Evolutionary conservation across 1,140 invertebrate species (phyloP).

Genomic region (Himalopsyche phryganea): DNA sequence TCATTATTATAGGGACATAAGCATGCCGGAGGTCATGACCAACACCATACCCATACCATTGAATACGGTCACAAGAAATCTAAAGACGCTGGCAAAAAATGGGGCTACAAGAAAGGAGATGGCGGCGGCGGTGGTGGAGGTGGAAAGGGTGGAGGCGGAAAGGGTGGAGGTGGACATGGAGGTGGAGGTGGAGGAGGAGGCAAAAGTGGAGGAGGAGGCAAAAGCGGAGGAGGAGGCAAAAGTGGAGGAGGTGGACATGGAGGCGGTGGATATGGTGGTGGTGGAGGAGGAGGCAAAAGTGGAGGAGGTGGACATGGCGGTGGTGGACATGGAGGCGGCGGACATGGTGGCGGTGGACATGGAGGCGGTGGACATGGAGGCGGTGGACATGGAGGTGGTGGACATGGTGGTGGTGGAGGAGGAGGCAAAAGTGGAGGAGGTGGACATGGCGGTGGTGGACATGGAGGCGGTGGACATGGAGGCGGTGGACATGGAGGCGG

Average conservation of each 20-base stretch:
- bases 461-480: neutral
- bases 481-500: conserved; percentile 4
- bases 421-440: conserved; percentile 6
- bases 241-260: conserved; percentile 53
- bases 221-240: conserved; percentile 51
- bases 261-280: conserved; percentile 24
- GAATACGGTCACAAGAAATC: conserved; percentile 50
- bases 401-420: conserved; percentile 9
- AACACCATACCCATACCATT: conserved; percentile 49
- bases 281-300: conserved; percentile 2
- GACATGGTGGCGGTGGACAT: conserved; percentile 5
- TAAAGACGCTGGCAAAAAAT: conserved; percentile 56
- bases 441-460: neutral
- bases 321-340: conserved; percentile 13
- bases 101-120: conserved; percentile 52
- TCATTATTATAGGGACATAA: conserved; percentile 50
- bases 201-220: conserved; percentile 3
- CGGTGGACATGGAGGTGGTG: conserved; percentile 21
- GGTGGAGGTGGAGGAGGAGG: conserved; percentile 10
- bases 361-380: conserved; percentile 9
- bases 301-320: conserved; percentile 14
- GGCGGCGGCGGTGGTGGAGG: conserved; percentile 30
- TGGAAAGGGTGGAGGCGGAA: conserved; percentile 5
- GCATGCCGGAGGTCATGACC: conserved; percentile 51
- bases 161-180: conserved; percentile 6